Conservation (phyloP, 2,113 vertebrate species). For the Podocnemis expansa region DNA sequence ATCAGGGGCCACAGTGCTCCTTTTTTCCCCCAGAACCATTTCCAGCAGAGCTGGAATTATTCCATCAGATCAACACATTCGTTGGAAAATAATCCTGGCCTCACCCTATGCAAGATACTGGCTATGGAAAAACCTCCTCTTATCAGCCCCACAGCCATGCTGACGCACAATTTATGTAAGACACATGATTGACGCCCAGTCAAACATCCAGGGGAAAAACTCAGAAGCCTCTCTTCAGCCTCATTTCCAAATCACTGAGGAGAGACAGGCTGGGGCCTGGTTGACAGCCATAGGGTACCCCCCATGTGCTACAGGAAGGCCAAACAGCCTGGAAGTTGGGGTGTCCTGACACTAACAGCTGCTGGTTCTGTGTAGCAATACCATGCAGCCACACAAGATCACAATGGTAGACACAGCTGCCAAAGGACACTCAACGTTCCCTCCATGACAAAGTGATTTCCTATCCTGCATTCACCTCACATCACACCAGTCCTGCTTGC, state of each 20-base stretch:
- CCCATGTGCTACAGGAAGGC: neutral
- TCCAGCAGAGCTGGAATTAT: neutral
- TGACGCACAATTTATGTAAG: neutral
- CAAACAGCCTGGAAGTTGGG: neutral
- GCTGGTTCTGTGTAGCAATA: neutral
- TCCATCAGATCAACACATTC: neutral
- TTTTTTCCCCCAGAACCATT: neutral
- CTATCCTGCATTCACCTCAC: neutral
- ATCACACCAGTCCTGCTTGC: neutral
- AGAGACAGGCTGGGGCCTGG: accelerated
- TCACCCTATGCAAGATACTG: neutral
- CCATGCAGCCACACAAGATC: neutral
- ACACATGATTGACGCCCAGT: accelerated
- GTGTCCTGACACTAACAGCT: neutral
- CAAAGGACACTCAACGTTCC: neutral
- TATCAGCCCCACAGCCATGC: neutral
- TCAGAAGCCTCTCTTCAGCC: neutral
- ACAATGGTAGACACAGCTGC: neutral
- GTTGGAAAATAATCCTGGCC: neutral
- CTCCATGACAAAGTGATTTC: neutral
- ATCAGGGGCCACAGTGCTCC: neutral
- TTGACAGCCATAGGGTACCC: accelerated
- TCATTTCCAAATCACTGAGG: neutral
- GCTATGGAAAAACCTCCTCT: accelerated
- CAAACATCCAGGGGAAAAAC: neutral